Conservation (phyloP, 2,888 invertebrate genomes). For the Notodonta dromedarius region DNA sequence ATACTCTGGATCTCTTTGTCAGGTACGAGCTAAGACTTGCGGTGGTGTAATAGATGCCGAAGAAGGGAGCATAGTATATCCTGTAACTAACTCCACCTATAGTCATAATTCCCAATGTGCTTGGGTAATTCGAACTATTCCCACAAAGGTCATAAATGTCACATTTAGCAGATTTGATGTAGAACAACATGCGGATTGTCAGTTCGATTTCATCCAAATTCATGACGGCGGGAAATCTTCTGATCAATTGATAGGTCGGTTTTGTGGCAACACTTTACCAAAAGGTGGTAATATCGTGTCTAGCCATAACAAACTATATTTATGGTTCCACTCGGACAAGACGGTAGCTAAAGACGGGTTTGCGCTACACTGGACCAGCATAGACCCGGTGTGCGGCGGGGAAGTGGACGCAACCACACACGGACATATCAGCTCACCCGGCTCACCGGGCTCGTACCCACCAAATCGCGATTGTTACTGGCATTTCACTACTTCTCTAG, state of each 20-base stretch:
- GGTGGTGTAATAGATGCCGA: conserved; percentile 71
- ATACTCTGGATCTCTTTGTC: conserved; percentile 88
- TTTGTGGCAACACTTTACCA: conserved; percentile 90
- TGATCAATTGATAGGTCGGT: conserved; percentile 89
- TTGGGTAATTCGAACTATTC: conserved; percentile 89
- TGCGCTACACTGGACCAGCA: conserved; percentile 91
- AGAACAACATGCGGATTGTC: conserved; percentile 87
- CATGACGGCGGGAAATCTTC: conserved; percentile 92
- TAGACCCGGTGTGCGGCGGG: conserved; percentile 90
- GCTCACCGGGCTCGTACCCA: conserved; percentile 95
- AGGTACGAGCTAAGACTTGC: conserved; percentile 74
- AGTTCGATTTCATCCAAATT: conserved; percentile 90
- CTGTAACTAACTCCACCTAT: conserved; percentile 80
- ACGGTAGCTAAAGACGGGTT: conserved; percentile 88
- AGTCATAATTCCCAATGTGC: conserved; percentile 89
- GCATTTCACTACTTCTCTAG: conserved; percentile 86
- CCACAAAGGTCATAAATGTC: conserved; percentile 89
- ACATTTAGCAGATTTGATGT: conserved; percentile 91
- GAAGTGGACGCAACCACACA: conserved; percentile 83
- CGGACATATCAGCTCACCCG: conserved; percentile 93
- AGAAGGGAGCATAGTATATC: conserved; percentile 88
- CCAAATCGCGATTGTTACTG: conserved; percentile 93
- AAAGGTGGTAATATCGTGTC: conserved; percentile 89
- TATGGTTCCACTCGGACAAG: conserved; percentile 92
- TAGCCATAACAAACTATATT: conserved; percentile 90